Percentiles rank a stretch among this genome's conserved stretches.
phyloP scores from a whole-genome alignment of 2,888 invertebrate genomes.

The Cryptocephalus moraei region DNA sequence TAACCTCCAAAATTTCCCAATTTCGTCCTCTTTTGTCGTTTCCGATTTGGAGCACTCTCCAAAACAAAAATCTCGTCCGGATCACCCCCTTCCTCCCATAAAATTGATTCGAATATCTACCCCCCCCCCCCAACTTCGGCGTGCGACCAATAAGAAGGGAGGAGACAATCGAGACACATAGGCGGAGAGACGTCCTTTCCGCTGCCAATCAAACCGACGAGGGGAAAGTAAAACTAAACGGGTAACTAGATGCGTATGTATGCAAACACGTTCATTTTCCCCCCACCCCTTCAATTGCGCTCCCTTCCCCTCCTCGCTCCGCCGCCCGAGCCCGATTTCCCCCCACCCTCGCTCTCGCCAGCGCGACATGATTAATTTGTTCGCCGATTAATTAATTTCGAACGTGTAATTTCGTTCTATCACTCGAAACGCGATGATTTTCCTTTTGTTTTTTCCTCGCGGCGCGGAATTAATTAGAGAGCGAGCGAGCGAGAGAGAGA shows the following conservation, averaged over 20 bases:
- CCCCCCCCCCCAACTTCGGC: constrained; percentile 17
- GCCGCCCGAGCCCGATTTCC: too few species aligned
- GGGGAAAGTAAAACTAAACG: constrained; percentile 10
- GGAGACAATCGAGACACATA: constrained; percentile 28
- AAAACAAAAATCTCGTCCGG: too few species aligned
- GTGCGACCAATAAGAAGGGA: constrained; percentile 32
- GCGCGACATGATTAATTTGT: constrained; percentile 33
- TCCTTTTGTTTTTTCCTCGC: constrained; percentile 3
- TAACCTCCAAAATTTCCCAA: too few species aligned
- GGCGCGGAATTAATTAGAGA: constrained; percentile 1
- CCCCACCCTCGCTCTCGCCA: constrained; percentile 26
- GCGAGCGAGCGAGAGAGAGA: too few species aligned
- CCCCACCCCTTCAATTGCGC: constrained; percentile 1
- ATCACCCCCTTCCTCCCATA: too few species aligned
- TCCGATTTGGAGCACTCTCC: too few species aligned
- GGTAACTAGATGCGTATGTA: not conserved
- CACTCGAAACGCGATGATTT: constrained; percentile 5
- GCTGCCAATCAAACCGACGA: constrained; percentile 33
- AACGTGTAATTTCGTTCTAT: constrained; percentile 16
- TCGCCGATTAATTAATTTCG: constrained; percentile 29
- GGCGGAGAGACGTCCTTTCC: constrained; percentile 33
- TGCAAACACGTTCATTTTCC: constrained; percentile 4
- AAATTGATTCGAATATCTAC: constrained; percentile 41
- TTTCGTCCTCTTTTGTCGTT: too few species aligned
- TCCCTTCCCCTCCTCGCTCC: not conserved